These are phyloP conservation scores for Denticeps clupeoides DNA, from an alignment of 2,797 vertebrate species.

Conservation along the genomic window DNA sequence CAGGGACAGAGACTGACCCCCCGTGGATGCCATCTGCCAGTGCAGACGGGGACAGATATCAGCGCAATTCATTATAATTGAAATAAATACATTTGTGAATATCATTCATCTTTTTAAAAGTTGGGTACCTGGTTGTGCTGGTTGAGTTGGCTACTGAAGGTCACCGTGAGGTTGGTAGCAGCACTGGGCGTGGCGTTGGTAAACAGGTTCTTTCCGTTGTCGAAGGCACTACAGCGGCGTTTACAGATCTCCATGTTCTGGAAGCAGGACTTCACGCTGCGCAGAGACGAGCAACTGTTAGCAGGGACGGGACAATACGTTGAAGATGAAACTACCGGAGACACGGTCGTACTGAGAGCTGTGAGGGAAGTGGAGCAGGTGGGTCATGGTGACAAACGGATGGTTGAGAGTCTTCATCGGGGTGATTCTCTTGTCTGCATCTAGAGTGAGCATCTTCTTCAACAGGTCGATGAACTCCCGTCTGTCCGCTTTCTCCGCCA, in stretches of 20 bases:
- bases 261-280: slow-evolving; percentile 93
- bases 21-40: slow-evolving; percentile 82
- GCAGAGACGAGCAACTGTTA: slow-evolving; percentile 5
- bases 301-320: too few relatives aligned
- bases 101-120: too few relatives aligned
- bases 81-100: not conserved
- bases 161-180: slow-evolving; percentile 92
- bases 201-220: slow-evolving; percentile 87
- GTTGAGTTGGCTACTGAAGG: slow-evolving; percentile 93
- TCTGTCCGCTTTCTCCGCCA: slow-evolving; percentile 94
- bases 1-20: slow-evolving; percentile 83
- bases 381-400: slow-evolving; percentile 90
- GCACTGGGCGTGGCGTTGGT: slow-evolving; percentile 76
- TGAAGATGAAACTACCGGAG: not conserved
- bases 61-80: not conserved
- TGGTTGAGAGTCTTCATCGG: slow-evolving; percentile 96
- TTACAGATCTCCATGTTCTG: slow-evolving; percentile 99
- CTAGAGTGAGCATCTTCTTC: slow-evolving; percentile 97
- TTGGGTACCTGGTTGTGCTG: slow-evolving; percentile 82
- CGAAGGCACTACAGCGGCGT: slow-evolving; percentile 84
- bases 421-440: slow-evolving; percentile 92
- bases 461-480: slow-evolving; percentile 95
- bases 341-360: slow-evolving; percentile 89
- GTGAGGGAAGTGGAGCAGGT: slow-evolving; percentile 94
- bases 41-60: not conserved